Evolutionary conservation across 23 tunicate species (phyloP).

Genomic region (Styela clava): DNA sequence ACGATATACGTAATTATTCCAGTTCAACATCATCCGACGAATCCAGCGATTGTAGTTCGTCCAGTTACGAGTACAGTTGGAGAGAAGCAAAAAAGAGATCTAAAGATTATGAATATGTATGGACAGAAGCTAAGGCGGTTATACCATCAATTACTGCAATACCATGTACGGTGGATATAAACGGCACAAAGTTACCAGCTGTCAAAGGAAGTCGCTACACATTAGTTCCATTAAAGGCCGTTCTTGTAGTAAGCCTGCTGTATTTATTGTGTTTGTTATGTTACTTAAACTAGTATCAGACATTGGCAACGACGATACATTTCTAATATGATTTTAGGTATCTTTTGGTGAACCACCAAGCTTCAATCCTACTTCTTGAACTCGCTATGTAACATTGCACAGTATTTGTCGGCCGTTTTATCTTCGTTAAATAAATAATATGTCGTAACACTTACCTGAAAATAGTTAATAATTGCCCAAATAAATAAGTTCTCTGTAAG

Average conservation of each 20-base stretch:
- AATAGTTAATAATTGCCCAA: too few relatives aligned
- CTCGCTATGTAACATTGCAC: too few relatives aligned
- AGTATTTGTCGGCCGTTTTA: too few relatives aligned
- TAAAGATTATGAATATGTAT: not conserved
- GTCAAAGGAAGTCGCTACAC: not conserved
- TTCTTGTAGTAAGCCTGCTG: slow-evolving; percentile 1
- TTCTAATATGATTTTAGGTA: too few relatives aligned
- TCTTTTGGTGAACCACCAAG: too few relatives aligned
- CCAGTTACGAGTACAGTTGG: slow-evolving; percentile 22
- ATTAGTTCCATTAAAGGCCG: slow-evolving; percentile 4
- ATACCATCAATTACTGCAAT: not conserved
- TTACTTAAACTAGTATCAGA: too few relatives aligned
- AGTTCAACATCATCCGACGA: not conserved
- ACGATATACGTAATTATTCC: not conserved
- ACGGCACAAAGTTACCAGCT: not conserved
- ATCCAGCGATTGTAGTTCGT: slow-evolving; percentile 1
- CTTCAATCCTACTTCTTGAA: too few relatives aligned
- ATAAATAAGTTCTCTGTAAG: too few relatives aligned
- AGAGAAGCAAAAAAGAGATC: not conserved
- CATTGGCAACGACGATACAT: too few relatives aligned
- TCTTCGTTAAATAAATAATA: too few relatives aligned
- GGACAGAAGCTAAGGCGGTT: slow-evolving; percentile 2
- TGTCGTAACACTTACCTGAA: too few relatives aligned
- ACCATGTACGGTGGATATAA: not conserved
- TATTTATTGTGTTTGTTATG: too few relatives aligned